Evolutionary conservation across 2,113 vertebrate genomes (phyloP).

Genomic region (Zingel zingel): DNA sequence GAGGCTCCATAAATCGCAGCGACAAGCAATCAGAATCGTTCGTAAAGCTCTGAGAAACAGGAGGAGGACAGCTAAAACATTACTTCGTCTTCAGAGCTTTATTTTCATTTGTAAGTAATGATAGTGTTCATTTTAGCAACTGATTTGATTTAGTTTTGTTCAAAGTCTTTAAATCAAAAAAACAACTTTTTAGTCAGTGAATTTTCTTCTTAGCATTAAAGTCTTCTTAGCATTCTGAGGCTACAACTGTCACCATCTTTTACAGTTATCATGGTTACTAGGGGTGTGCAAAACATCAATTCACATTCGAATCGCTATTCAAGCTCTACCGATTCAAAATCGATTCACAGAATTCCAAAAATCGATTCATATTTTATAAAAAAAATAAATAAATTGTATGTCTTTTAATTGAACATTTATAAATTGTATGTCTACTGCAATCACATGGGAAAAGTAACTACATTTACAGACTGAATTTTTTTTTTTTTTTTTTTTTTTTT

Average conservation of each 20-base stretch:
- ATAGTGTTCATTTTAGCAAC: neutral
- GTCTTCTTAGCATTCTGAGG: neutral
- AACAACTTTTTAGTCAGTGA: neutral
- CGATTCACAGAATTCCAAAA: too few species aligned
- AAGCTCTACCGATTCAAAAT: too few species aligned
- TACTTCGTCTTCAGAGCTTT: constrained; percentile 46
- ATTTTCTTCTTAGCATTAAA: neutral
- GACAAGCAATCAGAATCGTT: constrained; percentile 56
- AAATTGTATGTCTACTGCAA: too few species aligned
- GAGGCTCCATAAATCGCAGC: constrained; percentile 69
- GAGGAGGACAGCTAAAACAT: constrained; percentile 29
- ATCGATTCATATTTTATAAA: too few species aligned
- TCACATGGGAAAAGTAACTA: too few species aligned
- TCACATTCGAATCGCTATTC: too few species aligned
- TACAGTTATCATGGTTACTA: neutral
- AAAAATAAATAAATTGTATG: too few species aligned
- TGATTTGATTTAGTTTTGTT: neutral
- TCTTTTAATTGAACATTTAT: too few species aligned
- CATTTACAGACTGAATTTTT: too few species aligned
- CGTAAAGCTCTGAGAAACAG: constrained; percentile 46
- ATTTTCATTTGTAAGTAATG: neutral
- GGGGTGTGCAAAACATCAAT: too few species aligned
- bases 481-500: too few species aligned
- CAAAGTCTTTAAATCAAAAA: neutral
- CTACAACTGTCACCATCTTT: neutral